Conservation (phyloP, 2,888 invertebrate genomes). For the Chaetoderma sp. region DNA sequence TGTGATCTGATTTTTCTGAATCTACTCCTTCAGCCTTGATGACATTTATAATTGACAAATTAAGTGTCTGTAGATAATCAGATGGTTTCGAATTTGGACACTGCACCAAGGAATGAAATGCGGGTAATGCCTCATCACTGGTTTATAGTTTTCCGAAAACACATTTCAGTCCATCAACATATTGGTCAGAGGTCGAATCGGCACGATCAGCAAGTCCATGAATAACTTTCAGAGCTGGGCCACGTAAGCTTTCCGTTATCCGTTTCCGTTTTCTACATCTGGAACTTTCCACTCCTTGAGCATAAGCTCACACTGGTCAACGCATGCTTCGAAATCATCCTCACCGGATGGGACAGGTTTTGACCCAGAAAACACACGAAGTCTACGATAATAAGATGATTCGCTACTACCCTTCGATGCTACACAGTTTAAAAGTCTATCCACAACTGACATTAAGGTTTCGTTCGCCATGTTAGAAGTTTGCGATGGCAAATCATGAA, state of each 20-base stretch:
- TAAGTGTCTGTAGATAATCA: not conserved
- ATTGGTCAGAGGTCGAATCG: not conserved
- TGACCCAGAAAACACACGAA: too few species aligned
- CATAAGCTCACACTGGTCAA: too few species aligned
- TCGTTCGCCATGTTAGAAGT: too few species aligned
- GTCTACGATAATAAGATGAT: too few species aligned
- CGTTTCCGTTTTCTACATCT: not conserved
- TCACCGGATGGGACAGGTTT: too few species aligned
- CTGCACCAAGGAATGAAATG: not conserved
- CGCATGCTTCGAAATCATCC: too few species aligned
- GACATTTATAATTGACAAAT: not conserved
- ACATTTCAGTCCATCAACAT: not conserved
- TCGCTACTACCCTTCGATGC: too few species aligned
- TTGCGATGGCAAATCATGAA: too few species aligned
- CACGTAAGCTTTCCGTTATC: not conserved
- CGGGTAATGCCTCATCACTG: not conserved
- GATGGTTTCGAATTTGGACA: too few species aligned
- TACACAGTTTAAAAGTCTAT: too few species aligned
- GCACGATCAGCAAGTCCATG: not conserved
- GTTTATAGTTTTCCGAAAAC: slow-evolving; percentile 1
- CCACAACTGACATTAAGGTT: too few species aligned
- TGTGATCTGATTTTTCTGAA: not conserved
- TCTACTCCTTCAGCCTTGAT: not conserved
- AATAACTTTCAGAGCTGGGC: slow-evolving; percentile 4
- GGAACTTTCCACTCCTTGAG: too few species aligned